Evolutionary conservation across 2,113 vertebrate genomes (phyloP).

Genomic region (Psittacara wagleri): DNA sequence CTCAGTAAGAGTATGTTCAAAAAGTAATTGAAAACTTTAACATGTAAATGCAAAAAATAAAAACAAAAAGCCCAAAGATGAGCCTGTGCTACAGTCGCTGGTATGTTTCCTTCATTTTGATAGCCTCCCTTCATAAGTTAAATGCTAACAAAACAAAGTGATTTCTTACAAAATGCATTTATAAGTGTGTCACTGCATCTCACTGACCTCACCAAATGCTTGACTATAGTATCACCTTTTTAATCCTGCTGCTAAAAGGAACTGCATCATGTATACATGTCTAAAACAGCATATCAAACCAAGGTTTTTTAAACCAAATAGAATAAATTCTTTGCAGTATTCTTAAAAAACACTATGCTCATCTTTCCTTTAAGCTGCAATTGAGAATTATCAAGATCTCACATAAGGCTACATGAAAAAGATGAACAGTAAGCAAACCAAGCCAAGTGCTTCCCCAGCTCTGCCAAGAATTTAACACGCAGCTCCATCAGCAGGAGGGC

Average conservation of each 20-base stretch:
- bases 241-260: background rate
- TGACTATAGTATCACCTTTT: background rate
- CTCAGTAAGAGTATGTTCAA: background rate
- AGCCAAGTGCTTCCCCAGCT: conserved; percentile 9
- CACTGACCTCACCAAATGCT: background rate
- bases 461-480: conserved; percentile 44
- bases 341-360: background rate
- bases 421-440: conserved; percentile 41
- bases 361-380: background rate
- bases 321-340: background rate
- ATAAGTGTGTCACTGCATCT: background rate
- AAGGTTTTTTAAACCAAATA: background rate
- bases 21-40: background rate
- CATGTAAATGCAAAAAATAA: background rate
- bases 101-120: background rate
- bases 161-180: background rate
- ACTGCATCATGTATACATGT: background rate
- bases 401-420: conserved; percentile 45
- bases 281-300: background rate
- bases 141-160: background rate
- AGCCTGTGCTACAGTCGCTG: background rate
- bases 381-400: conserved; percentile 28
- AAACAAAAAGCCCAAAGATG: background rate
- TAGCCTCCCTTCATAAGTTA: background rate
- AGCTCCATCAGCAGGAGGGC: conserved; percentile 29